Evolutionary conservation across 1,140 invertebrate species (phyloP).

Genomic region (Antheraea pernyi): DNA sequence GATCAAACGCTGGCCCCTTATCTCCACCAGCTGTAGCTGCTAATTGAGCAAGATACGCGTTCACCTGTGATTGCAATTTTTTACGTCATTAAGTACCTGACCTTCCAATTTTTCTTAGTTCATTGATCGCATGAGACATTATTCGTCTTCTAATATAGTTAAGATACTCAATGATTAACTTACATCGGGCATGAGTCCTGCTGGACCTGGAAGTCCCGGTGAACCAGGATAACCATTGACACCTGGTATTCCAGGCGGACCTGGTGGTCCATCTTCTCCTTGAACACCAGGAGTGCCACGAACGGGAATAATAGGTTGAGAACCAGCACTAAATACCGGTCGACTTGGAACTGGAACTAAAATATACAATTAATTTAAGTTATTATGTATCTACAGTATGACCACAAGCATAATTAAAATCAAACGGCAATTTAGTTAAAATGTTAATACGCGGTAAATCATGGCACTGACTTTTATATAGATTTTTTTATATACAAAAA

Average conservation of each 20-base stretch:
- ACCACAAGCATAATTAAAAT: too few species aligned
- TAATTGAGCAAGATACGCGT: slow-evolving; percentile 62
- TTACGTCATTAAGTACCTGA: not conserved
- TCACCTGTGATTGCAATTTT: slow-evolving; percentile 39
- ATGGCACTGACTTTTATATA: too few species aligned
- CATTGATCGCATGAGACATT: too few species aligned
- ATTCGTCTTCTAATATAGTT: not conserved
- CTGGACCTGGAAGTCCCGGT: slow-evolving; percentile 85
- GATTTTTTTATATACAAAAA: too few species aligned
- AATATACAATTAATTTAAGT: too few species aligned
- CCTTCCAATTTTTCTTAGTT: too few species aligned
- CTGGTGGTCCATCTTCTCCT: slow-evolving; percentile 80
- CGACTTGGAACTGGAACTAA: slow-evolving; percentile 40
- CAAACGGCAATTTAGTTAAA: too few species aligned
- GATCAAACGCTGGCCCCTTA: slow-evolving; percentile 86
- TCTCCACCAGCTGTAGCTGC: slow-evolving; percentile 83
- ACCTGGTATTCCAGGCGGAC: slow-evolving; percentile 83
- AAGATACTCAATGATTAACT: slow-evolving; percentile 39
- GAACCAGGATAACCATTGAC: slow-evolving; percentile 84
- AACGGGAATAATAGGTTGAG: slow-evolving; percentile 55
- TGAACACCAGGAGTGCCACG: slow-evolving; percentile 41
- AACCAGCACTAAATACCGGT: slow-evolving; percentile 42
- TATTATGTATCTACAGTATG: too few species aligned
- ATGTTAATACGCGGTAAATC: too few species aligned
- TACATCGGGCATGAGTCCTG: slow-evolving; percentile 88